Conservation (phyloP, 1,140 invertebrate genomes). For the Papilio helenus region DNA sequence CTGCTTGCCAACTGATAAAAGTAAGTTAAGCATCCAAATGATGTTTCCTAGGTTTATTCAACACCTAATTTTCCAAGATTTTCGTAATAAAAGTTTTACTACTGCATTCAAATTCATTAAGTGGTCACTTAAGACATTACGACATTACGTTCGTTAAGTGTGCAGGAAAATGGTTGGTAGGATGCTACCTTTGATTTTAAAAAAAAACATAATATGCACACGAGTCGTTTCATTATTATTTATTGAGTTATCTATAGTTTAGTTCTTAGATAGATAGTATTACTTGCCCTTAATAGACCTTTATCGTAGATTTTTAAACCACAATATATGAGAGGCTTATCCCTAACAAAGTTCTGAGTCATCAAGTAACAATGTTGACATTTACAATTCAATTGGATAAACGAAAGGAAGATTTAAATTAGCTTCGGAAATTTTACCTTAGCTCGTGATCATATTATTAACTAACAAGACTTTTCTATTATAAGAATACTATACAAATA, state of each 20-base stretch:
- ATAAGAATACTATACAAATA: not conserved
- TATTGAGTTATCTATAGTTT: too few relatives aligned
- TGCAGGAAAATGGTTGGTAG: too few relatives aligned
- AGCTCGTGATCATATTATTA: not conserved
- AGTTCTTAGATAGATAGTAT: too few relatives aligned
- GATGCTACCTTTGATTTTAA: too few relatives aligned
- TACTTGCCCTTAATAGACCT: too few relatives aligned
- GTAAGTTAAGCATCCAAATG: conserved; percentile 70
- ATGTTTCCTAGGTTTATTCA: not conserved
- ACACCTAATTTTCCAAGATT: not conserved
- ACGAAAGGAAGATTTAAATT: conserved; percentile 16
- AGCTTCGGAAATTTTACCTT: not conserved
- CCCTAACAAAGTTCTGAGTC: conserved; percentile 1
- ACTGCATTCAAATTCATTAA: not conserved
- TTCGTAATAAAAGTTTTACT: not conserved
- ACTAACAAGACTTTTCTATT: not conserved
- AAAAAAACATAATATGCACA: too few relatives aligned
- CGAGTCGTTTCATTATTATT: too few relatives aligned
- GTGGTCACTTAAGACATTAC: too few relatives aligned
- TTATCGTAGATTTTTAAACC: too few relatives aligned
- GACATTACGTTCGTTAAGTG: too few relatives aligned
- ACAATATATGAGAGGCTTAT: not conserved
- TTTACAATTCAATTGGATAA: not conserved
- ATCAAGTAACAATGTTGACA: not conserved
- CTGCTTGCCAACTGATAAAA: conserved; percentile 87